Percentiles rank a stretch among this genome's conserved stretches.
Evolutionary conservation across 2,113 vertebrate species (phyloP).

Genomic region (Campylorhamphus procurvoides): DNA sequence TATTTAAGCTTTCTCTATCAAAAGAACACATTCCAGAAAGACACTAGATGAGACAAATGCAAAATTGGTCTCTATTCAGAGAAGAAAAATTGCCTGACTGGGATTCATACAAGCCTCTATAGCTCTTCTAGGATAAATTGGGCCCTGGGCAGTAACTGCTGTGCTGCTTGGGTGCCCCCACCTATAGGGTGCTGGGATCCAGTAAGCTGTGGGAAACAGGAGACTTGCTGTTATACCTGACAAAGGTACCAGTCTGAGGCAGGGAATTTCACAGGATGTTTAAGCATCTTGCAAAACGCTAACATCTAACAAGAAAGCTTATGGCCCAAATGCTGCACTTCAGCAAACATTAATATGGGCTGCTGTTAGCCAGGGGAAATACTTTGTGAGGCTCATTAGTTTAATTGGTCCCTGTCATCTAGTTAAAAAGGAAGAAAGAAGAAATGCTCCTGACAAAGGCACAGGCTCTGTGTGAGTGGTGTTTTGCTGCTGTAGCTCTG

Average conservation of each 20-base stretch:
- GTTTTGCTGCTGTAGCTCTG: background rate
- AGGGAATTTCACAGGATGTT: background rate
- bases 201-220: background rate
- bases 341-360: slow-evolving; percentile 54
- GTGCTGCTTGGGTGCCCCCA: background rate
- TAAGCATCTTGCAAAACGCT: background rate
- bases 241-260: background rate
- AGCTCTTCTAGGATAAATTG: background rate
- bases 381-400: slow-evolving; percentile 73
- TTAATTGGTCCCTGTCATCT: slow-evolving; percentile 77
- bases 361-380: slow-evolving; percentile 69
- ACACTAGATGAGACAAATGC: background rate
- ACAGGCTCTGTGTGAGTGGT: slow-evolving; percentile 27
- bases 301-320: slow-evolving; percentile 2
- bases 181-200: background rate
- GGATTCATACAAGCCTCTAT: background rate
- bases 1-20: background rate
- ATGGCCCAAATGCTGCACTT: background rate
- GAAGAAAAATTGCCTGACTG: background rate
- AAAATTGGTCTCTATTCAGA: background rate
- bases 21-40: background rate
- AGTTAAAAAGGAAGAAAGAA: slow-evolving; percentile 68
- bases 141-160: background rate
- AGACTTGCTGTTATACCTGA: background rate
- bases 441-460: slow-evolving; percentile 59